phyloP scores from a whole-genome alignment of 2,797 vertebrate genomes.

The Graptemys geographica region DNA sequence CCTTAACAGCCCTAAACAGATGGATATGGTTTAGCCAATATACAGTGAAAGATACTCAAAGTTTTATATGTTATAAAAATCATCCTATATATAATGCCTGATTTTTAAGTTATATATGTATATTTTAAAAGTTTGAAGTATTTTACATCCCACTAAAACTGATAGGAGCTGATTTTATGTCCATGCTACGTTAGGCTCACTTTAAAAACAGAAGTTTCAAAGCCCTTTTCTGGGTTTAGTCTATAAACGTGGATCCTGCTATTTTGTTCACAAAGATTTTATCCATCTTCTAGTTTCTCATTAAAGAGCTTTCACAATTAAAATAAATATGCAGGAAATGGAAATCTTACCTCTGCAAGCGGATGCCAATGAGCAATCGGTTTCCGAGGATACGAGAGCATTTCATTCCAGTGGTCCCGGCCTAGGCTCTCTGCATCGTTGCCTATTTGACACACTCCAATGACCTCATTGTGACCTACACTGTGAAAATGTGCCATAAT shows the following conservation, averaged over 20 bases:
- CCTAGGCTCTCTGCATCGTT: constrained; percentile 94
- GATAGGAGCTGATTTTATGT: constrained; percentile 34
- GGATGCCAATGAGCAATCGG: constrained; percentile 99
- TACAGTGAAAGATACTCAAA: constrained; percentile 26
- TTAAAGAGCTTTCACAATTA: background rate
- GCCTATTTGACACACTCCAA: constrained; percentile 97
- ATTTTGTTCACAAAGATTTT: background rate
- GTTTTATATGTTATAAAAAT: constrained; percentile 21
- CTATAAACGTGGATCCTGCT: background rate
- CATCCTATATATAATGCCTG: background rate
- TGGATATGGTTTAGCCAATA: constrained; percentile 3
- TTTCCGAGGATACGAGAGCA: constrained; percentile 97
- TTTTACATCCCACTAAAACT: constrained; percentile 34
- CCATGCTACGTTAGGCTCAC: background rate
- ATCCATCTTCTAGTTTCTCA: background rate
- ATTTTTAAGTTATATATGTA: background rate
- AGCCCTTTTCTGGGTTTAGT: constrained; percentile 29
- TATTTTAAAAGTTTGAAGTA: constrained; percentile 1
- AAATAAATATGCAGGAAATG: background rate
- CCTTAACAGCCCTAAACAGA: constrained; percentile 22
- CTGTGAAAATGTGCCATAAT: constrained; percentile 88
- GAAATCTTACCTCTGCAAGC: constrained; percentile 92
- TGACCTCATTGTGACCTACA: constrained; percentile 99
- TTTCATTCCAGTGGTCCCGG: constrained; percentile 98
- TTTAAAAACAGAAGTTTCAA: background rate